Percentiles rank a stretch among this genome's conserved stretches.
These are phyloP conservation scores for Alviniconcha strummeri DNA, from an alignment of 2,888 invertebrate genomes.

Conservation along the genomic window DNA sequence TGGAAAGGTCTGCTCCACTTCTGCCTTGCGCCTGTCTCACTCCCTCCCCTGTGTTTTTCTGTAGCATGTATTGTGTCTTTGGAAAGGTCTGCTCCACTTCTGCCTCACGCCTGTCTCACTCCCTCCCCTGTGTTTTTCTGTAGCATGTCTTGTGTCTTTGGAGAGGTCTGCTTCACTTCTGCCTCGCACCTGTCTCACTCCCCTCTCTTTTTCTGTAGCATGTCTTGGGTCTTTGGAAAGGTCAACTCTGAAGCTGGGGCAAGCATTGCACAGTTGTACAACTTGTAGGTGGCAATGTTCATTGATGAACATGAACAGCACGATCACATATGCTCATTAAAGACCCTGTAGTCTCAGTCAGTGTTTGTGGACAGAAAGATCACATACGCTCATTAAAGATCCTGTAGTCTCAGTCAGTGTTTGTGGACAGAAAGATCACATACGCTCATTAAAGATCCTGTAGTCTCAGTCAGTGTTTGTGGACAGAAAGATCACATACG, in stretches of 20 bases:
- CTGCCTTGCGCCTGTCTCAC: background rate
- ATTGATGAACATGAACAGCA: too few relatives aligned
- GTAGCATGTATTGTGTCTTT: background rate
- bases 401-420: too few relatives aligned
- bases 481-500: too few relatives aligned
- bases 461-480: too few relatives aligned
- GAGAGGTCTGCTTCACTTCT: background rate
- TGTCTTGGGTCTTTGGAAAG: background rate
- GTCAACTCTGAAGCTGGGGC: background rate
- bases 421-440: too few relatives aligned
- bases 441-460: too few relatives aligned
- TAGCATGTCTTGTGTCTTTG: background rate
- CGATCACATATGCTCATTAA: too few relatives aligned
- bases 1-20: background rate
- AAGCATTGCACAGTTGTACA: too few relatives aligned
- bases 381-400: too few relatives aligned
- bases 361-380: too few relatives aligned
- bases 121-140: background rate
- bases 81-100: background rate
- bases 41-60: background rate
- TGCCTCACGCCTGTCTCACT: background rate
- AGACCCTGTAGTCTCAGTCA: too few relatives aligned
- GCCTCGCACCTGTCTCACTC: background rate
- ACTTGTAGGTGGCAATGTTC: too few relatives aligned
- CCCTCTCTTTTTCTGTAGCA: background rate